Conservation (phyloP, 2,888 invertebrate species). For the Alsophila aescularia region DNA sequence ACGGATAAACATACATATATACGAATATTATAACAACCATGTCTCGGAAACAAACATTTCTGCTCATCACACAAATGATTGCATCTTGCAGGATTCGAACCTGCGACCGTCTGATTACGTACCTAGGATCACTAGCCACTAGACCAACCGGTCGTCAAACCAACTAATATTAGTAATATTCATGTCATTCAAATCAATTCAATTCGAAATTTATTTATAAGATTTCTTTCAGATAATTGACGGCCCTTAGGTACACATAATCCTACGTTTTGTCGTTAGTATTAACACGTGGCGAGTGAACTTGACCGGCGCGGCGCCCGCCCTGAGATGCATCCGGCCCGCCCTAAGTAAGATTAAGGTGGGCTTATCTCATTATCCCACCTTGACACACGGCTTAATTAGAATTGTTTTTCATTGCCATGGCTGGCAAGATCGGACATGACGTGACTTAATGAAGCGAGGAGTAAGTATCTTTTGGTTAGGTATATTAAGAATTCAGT, state of each 20-base stretch:
- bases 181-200: too few relatives aligned
- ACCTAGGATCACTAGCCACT: too few relatives aligned
- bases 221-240: neutral
- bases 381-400: conserved; percentile 21
- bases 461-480: neutral
- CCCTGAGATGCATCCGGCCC: conserved; percentile 30
- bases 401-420: conserved; percentile 9
- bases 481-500: neutral
- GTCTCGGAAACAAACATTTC: too few relatives aligned
- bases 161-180: too few relatives aligned
- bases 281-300: conserved; percentile 46
- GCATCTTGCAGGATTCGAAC: too few relatives aligned
- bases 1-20: too few relatives aligned
- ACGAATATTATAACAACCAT: too few relatives aligned
- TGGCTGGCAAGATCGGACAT: neutral
- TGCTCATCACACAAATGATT: too few relatives aligned
- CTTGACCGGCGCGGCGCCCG: conserved; percentile 53
- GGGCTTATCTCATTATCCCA: conserved; percentile 33
- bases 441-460: neutral
- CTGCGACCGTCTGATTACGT: too few relatives aligned
- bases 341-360: conserved; percentile 22
- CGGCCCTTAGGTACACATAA: neutral
- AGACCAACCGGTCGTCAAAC: too few relatives aligned
- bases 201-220: too few relatives aligned
- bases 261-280: conserved; percentile 9